Percentiles rank a stretch among this genome's conserved stretches.
Evolutionary conservation across 2,113 vertebrate genomes (phyloP).

Genomic region (Zosterops japonicus): DNA sequence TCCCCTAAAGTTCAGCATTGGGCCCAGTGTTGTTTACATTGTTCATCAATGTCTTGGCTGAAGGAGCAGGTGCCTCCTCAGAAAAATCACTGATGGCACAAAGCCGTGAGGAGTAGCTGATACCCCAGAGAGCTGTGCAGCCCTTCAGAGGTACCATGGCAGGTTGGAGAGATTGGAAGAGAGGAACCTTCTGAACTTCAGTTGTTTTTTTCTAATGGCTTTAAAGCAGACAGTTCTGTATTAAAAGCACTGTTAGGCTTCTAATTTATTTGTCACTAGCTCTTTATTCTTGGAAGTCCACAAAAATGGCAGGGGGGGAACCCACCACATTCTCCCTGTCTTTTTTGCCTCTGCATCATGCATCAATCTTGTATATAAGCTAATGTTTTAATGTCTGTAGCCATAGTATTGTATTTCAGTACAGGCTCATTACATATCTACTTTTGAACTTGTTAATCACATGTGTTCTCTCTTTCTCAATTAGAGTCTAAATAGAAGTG

Average conservation of each 20-base stretch:
- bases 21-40: not conserved
- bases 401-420: not conserved
- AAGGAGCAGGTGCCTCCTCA: not conserved
- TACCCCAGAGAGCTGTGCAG: not conserved
- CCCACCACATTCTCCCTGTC: not conserved
- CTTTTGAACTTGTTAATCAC: not conserved
- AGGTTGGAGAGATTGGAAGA: not conserved
- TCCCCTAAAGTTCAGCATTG: not conserved
- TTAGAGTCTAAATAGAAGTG: not conserved
- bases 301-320: rapidly evolving
- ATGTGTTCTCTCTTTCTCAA: not conserved
- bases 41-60: not conserved
- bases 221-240: not conserved
- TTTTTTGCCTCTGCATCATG: not conserved
- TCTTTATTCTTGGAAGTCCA: not conserved
- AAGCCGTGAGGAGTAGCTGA: not conserved
- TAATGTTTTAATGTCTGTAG: not conserved
- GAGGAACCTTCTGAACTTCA: not conserved
- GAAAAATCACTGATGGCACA: not conserved
- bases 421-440: not conserved
- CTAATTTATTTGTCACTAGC: not conserved
- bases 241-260: not conserved
- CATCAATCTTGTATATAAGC: not conserved
- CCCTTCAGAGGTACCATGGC: no score
- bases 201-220: not conserved